These are phyloP conservation scores for Aldrovandia affinis DNA, from an alignment of 2,797 vertebrate genomes.

Conservation along the genomic window DNA sequence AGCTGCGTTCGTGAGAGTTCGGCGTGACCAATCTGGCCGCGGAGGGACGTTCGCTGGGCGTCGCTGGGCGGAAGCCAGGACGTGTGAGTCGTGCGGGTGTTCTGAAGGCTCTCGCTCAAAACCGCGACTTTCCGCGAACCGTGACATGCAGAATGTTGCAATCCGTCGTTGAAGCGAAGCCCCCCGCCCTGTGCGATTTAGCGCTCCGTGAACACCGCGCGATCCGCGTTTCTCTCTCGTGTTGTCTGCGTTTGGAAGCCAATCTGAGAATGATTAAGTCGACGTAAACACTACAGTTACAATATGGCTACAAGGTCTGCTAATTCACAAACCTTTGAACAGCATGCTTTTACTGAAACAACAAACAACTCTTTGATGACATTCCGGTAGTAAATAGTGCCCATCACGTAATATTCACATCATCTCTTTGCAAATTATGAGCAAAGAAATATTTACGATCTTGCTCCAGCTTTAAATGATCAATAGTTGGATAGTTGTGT, in stretches of 20 bases:
- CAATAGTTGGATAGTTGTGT: neutral
- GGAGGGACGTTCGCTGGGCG: neutral
- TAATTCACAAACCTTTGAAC: neutral
- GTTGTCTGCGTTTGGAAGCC: neutral
- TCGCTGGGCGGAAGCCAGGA: neutral
- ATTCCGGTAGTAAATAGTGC: neutral
- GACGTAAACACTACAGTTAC: neutral
- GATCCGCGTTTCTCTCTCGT: neutral
- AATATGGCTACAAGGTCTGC: neutral
- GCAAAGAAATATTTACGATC: no score
- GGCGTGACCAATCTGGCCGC: neutral
- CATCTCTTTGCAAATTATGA: neutral
- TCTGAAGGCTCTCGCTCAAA: neutral
- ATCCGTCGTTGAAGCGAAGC: neutral
- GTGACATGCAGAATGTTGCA: neutral
- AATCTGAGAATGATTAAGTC: neutral
- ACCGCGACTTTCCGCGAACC: neutral
- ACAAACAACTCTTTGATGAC: neutral
- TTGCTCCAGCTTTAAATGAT: neutral
- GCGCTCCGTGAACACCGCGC: neutral
- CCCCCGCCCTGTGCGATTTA: neutral
- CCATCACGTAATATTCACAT: neutral
- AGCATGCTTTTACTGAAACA: neutral
- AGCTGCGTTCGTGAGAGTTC: neutral
- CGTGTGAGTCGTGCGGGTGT: neutral